phyloP scores from a whole-genome alignment of 2,113 vertebrate genomes.

The Picathartes gymnocephalus region DNA sequence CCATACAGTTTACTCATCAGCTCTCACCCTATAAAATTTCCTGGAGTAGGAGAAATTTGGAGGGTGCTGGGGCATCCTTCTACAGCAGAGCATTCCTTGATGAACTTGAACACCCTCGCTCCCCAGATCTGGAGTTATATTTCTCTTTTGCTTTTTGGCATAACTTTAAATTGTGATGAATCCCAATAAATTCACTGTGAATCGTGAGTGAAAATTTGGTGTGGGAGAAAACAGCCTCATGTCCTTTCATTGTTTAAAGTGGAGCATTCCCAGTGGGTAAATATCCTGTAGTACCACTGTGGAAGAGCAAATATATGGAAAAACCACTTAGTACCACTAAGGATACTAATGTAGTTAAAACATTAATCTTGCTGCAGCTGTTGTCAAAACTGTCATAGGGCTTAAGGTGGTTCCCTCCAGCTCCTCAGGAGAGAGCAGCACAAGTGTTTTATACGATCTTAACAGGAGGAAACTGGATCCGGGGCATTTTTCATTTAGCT shows the following conservation, averaged over 20 bases:
- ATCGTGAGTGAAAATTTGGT: background rate
- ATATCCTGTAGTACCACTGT: conserved; percentile 25
- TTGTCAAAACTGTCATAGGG: background rate
- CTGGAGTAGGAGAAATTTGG: background rate
- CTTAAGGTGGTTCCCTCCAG: conserved; percentile 25
- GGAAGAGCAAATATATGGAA: conserved; percentile 46
- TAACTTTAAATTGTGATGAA: background rate
- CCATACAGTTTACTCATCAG: background rate
- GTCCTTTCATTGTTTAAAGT: background rate
- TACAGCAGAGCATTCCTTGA: background rate
- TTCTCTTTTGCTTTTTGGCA: background rate
- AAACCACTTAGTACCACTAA: conserved; percentile 49
- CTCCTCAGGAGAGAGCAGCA: background rate
- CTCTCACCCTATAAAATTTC: background rate
- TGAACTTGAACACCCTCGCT: background rate
- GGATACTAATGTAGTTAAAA: conserved; percentile 24
- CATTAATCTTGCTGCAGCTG: conserved; percentile 58
- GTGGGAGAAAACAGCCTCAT: background rate
- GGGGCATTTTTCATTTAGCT: conserved; percentile 52
- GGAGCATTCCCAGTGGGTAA: conserved; percentile 20
- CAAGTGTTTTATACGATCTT: background rate
- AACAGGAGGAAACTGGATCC: conserved; percentile 51
- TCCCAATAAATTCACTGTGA: background rate
- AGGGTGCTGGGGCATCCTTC: background rate
- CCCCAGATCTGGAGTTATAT: background rate